Evolutionary conservation across 2,888 invertebrate genomes (phyloP).

Genomic region (Tachina grossa): DNA sequence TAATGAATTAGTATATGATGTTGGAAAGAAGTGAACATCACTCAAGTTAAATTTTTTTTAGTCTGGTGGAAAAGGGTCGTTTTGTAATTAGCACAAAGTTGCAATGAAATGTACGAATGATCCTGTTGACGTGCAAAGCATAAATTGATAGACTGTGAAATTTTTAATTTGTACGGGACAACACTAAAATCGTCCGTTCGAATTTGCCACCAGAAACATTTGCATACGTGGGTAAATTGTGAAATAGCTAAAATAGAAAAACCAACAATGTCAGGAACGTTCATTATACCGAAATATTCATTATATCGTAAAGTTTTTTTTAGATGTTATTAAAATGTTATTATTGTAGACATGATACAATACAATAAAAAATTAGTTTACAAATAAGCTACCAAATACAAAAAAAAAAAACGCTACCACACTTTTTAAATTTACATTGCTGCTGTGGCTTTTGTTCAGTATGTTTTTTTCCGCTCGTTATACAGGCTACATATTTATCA

Average conservation of each 20-base stretch:
- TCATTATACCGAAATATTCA: too few species aligned
- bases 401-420: too few species aligned
- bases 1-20: conserved; percentile 40
- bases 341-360: too few species aligned
- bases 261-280: too few species aligned
- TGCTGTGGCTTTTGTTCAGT: too few species aligned
- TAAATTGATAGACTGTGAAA: conserved; percentile 72
- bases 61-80: neutral
- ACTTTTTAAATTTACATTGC: too few species aligned
- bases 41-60: conserved; percentile 18
- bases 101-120: conserved; percentile 38
- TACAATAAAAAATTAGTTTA: too few species aligned
- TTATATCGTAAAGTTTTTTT: too few species aligned
- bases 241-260: neutral
- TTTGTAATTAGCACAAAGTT: conserved; percentile 20
- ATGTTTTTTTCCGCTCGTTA: too few species aligned
- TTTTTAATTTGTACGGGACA: conserved; percentile 19
- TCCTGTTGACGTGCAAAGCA: conserved; percentile 71
- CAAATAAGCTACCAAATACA: too few species aligned
- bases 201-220: conserved; percentile 10
- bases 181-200: neutral
- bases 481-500: too few species aligned
- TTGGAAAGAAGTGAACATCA: conserved; percentile 7
- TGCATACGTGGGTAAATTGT: conserved; percentile 4
- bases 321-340: too few species aligned